Evolutionary conservation across 2,888 invertebrate species (phyloP), one percentile per base, ranked within the genome.

Genomic region (Mesodorylaimus sp.): DNA sequence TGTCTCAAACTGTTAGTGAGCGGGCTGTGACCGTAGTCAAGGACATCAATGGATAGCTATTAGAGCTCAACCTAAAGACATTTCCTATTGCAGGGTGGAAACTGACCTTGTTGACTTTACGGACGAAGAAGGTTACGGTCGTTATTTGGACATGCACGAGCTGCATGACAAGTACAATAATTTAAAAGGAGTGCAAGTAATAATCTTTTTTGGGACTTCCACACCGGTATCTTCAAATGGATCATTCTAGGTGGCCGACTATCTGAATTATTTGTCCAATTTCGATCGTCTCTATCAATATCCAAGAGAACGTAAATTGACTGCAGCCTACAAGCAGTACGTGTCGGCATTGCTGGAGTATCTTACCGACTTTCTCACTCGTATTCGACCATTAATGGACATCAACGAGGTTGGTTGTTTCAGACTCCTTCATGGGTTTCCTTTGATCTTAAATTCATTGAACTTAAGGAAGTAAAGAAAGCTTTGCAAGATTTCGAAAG

Each of bases 61-160:
- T n/a, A n/a, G n/a, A n/a, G n/a, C n/a, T n/a, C n/a, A n/a, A n/a
- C n/a, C n/a, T n/a, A n/a, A n/a, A n/a, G n/a, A n/a, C n/a, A n/a
- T n/a, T n/a, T n/a, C n/a, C 41, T 7, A 19, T 39, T 39, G 10
- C 21, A 39, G 41, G 21, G 21, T 39, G 7, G 41, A 39, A 39
- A 39, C 21, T 13, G 67, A 67, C 66, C 76, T 93, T 57, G 86
- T 89, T 2, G 91, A 93, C 60, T 99, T 99, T 66, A 85, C 88
- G 2, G 97, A 97, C 70, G 97, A 99, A 70, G 97, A 99, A 71
- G 95, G 95, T 1, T 97, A 93, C 70, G 97, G 97, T 16, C 50
- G 60, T n/a, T 99, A 89, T 71, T 74, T 99, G 49, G 97, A 99
- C 71, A 74, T 99, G 42, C 91, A 97, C 69, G 85, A 88, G 66